Evolutionary conservation across 2,113 vertebrate genomes (phyloP), one percentile per base, ranked within the genome.

Genomic region (Salvelinus namaycush): DNA sequence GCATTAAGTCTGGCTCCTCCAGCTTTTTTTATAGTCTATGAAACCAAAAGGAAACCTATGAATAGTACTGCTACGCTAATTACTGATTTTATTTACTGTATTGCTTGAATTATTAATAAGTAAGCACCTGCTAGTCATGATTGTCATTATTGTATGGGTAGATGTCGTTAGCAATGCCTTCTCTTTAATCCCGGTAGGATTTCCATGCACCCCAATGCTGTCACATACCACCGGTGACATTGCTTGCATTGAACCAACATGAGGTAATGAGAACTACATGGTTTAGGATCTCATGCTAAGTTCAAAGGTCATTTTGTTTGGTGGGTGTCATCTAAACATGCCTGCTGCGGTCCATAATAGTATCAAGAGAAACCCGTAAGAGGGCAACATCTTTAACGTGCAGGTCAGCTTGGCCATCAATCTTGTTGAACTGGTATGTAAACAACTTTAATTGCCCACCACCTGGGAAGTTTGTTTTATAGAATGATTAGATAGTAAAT

Each of bases 181-280:
- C 6, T 39, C 20, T 34, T 68, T 24, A 22, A 49, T 76, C 82
- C 79, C 71, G 84, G 79, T 70, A 87, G 48, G 82, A 83, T 90
- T 94, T 88, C 87, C 88, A 29, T 51, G 68, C 72, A 78, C 78
- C 81, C 65, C 72, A 73, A 60, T 84, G 76, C 83, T 83, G 76
- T 29, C 57, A 74, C 86, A 79, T 83, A 81, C 82, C 87, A 51
- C 81, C 75, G 70, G 86, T 89, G 80, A 87, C 39, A 92, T 88
- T 89, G 84, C 89, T 78, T 68, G 86, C 90, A 92, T 93, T 86
- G 82, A 83, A 87, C 74, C 85, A 87, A 89, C 88, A 91, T 95
- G 93, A 96, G 91, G 89, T 94, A 93, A 94, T 90, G 81, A 89
- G 79, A 70, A 79, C 26, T 79, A 89, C 76, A 84, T 76, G 75